Base-by-base conservation (phyloP, 2,113 vertebrate genomes). In the Pygoscelis adeliae region DNA sequence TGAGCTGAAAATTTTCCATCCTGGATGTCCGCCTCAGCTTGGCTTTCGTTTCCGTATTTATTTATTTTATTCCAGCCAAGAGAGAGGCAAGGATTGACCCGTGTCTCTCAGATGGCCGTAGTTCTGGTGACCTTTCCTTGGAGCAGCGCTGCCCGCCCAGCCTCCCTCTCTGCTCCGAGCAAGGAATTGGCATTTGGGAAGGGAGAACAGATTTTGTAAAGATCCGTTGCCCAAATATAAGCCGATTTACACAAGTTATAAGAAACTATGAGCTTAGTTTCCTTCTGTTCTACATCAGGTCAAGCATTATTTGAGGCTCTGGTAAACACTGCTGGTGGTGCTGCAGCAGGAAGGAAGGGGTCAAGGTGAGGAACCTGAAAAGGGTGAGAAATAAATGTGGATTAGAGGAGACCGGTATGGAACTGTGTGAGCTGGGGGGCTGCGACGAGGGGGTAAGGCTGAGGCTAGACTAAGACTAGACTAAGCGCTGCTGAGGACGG, bases 81-180 rank as follows among this genome's bases (percentile, higher is more conserved):
- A 26, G 42, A 23, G 46, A 72, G 65, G 46, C 26, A 12, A 10
- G 42, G 38, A 12, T 13, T 53, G 59, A 40, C 36, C 50, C 36
- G 25, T 42, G 76, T 4, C 56, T 36, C 53, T 18, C 32, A 3
- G n/a, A 7, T 18, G 18, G 10, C 40, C 0, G 0, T 2, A 8
- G 36, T 25, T 56, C 32, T 62, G 65, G n/a, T 70, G 69, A 46
- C 34, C 73, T 83, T 55, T 50, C 26, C 90, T 29, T 44, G 87
- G 76, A 65, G 44, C 76, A 78, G 47, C 34, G 0, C 83, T 46
- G 38, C 65, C 36, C 3, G 2, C 55, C 49, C 87, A 23, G 19
- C 53, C 38, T 61, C 49, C 53, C 22, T 3, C 73, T n/a, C 63
- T 30, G 58, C 36, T 88, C 59, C 19, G 1, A 44, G 87, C 40